Base-by-base conservation (phyloP, 1,140 invertebrate species). In the Diabrotica virgifera region DNA sequence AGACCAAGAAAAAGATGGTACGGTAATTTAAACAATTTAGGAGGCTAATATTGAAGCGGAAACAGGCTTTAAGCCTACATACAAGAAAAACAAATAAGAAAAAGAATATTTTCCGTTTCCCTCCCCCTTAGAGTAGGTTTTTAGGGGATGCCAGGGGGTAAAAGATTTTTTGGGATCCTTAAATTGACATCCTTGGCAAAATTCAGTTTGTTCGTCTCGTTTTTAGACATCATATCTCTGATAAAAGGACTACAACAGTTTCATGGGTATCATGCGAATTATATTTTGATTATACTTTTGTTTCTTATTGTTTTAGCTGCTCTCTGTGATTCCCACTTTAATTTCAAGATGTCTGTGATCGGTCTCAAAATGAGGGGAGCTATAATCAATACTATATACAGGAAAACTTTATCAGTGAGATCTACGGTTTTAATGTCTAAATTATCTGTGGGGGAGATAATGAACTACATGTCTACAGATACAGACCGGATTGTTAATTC, bases 401-500 rank as follows among this genome's bases (percentile, higher is more conserved):
- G 87, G 59, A 98, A 98, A 81, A 89, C 90, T 5, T 77, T 96
- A 4, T 86, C 87, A 63, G 80, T 88, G 5, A 75, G 79, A 11
- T 71, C 75, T 0, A 84, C 81, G 37, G 79, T 81, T 54, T 76
- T 88, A 24, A 83, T 81, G 64, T 82, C 81, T 24, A 74, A 81
- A 62, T 93, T 90, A 77, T 89, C 85, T 61, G 83, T 88, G 67
- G 94, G 95, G 2, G 91, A 98, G 83, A 90, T 99, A 36, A 87
- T 97, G 0, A 99, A 99, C 81, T 94, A 96, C 71, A 97, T 99
- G 90, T 97, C 94, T 37, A 96, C 94, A 1, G 97, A 99, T 79
- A 90, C 90, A 0, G 95, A 97, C 75, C 85, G 96, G 71, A 94
- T 99, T 68, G 90, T 97, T 0, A 98, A 98, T 80, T 93, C 96